Evolutionary conservation across 2,113 vertebrate genomes (phyloP).

Genomic region (Lates calcarifer): DNA sequence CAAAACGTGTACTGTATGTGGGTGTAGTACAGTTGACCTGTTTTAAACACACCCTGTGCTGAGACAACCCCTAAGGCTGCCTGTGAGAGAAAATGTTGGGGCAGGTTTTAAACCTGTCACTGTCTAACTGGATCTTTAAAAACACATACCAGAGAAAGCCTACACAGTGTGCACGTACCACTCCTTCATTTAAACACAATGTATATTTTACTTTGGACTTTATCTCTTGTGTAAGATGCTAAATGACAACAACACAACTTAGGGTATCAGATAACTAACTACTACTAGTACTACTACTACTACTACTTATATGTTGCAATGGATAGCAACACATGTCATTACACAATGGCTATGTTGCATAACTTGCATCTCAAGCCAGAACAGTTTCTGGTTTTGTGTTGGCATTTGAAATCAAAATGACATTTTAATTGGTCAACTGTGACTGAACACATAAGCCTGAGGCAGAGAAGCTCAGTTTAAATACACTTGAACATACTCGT

Average conservation of each 20-base stretch:
- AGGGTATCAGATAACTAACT: neutral
- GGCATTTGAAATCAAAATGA: neutral
- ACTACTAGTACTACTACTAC: too few relatives aligned
- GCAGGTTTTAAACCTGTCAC: conserved; percentile 57
- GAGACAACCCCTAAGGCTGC: conserved; percentile 16
- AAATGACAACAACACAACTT: neutral
- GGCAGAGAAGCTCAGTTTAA: neutral
- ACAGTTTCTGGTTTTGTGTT: neutral
- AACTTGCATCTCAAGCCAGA: neutral
- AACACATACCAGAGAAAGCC: conserved; percentile 46
- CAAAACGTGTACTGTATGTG: neutral
- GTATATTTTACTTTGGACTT: neutral
- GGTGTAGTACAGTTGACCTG: neutral
- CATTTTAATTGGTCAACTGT: neutral
- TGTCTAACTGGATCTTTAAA: conserved; percentile 28
- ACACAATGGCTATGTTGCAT: conserved; percentile 4
- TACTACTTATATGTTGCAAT: too few relatives aligned
- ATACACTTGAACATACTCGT: neutral
- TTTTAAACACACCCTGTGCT: conserved; percentile 17
- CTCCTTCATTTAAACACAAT: conserved; percentile 6
- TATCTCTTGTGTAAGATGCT: neutral
- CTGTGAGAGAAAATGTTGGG: neutral
- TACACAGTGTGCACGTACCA: neutral
- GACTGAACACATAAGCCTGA: neutral
- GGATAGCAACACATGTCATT: neutral